phyloP scores from a whole-genome alignment of 1,140 invertebrate species.

The Augochlora pura region DNA sequence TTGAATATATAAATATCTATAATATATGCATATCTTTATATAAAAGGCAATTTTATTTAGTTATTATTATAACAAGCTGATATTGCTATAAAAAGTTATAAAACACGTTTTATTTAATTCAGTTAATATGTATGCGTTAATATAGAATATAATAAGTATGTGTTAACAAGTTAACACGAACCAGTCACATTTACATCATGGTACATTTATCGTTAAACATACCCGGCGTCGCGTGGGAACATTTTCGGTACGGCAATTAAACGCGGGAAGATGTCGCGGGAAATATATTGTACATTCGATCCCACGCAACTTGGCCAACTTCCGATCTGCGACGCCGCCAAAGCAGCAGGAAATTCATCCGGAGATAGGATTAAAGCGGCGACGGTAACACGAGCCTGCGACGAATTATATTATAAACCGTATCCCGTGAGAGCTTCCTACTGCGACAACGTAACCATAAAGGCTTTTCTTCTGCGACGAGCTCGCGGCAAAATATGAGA shows the following conservation, averaged over 20 bases:
- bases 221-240: background rate
- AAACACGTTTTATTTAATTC: too few species aligned
- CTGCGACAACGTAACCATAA: background rate
- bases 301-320: conserved; percentile 33
- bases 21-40: too few species aligned
- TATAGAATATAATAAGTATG: too few species aligned
- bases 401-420: conserved; percentile 39
- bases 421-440: conserved; percentile 3
- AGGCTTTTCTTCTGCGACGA: background rate
- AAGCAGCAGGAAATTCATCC: conserved; percentile 40
- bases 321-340: conserved; percentile 14
- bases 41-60: too few species aligned
- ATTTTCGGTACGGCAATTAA: conserved; percentile 25
- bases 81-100: too few species aligned
- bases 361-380: conserved; percentile 41
- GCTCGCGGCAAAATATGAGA: background rate
- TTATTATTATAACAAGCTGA: too few species aligned
- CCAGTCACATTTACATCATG: too few species aligned
- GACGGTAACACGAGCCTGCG: conserved; percentile 35
- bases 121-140: too few species aligned
- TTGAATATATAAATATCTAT: too few species aligned
- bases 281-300: conserved; percentile 36
- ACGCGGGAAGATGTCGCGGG: conserved; percentile 6
- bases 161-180: too few species aligned
- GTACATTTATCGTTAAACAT: too few species aligned